Conservation (phyloP, 30 jellyfish, hydroid and myxozoan genomes). For the Hydractinia echinata region DNA sequence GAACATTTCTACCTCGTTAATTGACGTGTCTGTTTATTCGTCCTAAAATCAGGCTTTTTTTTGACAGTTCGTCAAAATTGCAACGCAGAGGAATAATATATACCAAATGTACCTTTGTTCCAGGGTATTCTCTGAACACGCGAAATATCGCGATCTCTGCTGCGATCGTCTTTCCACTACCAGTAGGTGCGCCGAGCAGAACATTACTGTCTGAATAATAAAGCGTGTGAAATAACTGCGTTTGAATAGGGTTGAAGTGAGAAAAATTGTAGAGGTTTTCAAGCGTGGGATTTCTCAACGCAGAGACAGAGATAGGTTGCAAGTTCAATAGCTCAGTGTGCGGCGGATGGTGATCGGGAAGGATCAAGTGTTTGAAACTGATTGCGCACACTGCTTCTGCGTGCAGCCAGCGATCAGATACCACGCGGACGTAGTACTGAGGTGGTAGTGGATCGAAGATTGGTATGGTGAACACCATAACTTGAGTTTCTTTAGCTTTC, state of each 20-base stretch:
- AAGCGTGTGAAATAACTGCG: constrained; percentile 94
- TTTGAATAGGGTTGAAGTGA: constrained; percentile 98
- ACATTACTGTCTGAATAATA: constrained; percentile 91
- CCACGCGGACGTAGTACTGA: constrained; percentile 88
- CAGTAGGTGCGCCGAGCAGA: constrained; percentile 99
- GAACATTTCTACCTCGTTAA: too few species aligned
- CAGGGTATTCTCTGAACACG: constrained; percentile 81
- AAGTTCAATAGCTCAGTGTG: constrained; percentile 91
- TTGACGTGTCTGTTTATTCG: too few species aligned
- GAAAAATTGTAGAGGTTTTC: constrained; percentile 69
- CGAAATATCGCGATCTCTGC: constrained; percentile 97
- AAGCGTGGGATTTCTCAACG: constrained; percentile 56
- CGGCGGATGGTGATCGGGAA: constrained; percentile 95
- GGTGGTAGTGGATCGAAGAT: constrained; percentile 98
- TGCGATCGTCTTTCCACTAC: constrained; percentile 99
- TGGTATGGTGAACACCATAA: constrained; percentile 87
- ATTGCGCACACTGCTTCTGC: constrained; percentile 97
- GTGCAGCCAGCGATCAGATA: constrained; percentile 96
- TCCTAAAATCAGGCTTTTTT: too few species aligned
- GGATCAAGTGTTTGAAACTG: constrained; percentile 80
- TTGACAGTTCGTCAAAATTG: too few species aligned
- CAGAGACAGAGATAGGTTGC: constrained; percentile 93
- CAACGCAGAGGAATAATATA: too few species aligned
- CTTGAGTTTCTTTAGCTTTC: constrained; percentile 73
- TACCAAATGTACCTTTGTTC: constrained; percentile 61